phyloP scores from a whole-genome alignment of 2,888 invertebrate species.

The Bembecia ichneumoniformis region DNA sequence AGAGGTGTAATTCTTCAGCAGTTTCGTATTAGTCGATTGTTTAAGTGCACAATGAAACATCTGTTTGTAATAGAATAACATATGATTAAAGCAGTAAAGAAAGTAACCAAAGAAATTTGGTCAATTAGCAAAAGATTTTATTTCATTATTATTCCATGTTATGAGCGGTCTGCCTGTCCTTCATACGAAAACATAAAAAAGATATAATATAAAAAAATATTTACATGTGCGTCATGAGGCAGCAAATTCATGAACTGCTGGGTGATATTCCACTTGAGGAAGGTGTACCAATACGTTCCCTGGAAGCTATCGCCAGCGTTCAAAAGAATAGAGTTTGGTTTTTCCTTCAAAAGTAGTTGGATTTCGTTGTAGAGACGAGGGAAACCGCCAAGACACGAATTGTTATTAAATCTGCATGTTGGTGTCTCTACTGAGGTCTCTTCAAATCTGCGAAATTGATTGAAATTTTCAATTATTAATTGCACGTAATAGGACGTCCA shows the following conservation, averaged over 20 bases:
- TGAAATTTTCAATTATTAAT: too few relatives aligned
- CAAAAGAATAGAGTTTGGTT: conserved; percentile 76
- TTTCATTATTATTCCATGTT: too few relatives aligned
- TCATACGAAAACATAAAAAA: too few relatives aligned
- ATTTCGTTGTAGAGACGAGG: conserved; percentile 75
- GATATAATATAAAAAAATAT: conserved; percentile 6
- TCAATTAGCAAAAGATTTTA: too few relatives aligned
- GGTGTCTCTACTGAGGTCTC: conserved; percentile 71
- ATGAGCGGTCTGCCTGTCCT: neutral
- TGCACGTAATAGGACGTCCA: too few relatives aligned
- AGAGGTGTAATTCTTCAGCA: too few relatives aligned
- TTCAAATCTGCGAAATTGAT: conserved; percentile 66
- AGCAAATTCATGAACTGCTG: conserved; percentile 82
- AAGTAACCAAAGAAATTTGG: too few relatives aligned
- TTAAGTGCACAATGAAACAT: too few relatives aligned
- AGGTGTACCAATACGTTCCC: conserved; percentile 87
- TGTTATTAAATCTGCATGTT: conserved; percentile 64
- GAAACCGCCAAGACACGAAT: conserved; percentile 78
- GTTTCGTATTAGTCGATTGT: too few relatives aligned
- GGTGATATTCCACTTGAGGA: conserved; percentile 82
- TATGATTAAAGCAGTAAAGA: conserved; percentile 3
- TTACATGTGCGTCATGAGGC: conserved; percentile 83
- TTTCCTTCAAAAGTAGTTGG: conserved; percentile 47
- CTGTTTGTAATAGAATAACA: too few relatives aligned
- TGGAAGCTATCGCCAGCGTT: conserved; percentile 90